These are phyloP conservation scores for Lutra lutra DNA, from an alignment of 2,797 vertebrate genomes.

Conservation along the genomic window DNA sequence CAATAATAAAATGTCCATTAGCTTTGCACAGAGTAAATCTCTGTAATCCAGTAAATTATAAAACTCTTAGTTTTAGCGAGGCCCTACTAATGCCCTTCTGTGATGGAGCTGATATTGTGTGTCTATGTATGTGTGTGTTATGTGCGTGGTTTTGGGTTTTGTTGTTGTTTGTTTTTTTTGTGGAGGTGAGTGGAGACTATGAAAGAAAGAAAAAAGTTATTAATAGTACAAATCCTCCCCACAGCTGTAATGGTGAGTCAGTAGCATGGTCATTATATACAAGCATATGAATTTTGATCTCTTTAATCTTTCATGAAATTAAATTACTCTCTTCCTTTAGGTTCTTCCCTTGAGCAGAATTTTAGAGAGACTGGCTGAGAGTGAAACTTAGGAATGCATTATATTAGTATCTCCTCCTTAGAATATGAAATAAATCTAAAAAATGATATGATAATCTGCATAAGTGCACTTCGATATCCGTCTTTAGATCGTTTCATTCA, in stretches of 20 bases:
- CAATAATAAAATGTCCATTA: neutral
- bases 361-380: neutral
- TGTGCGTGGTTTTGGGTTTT: neutral
- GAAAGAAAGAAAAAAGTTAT: neutral
- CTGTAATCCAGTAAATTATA: neutral
- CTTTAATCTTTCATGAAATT: slow-evolving; percentile 56
- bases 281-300: slow-evolving; percentile 29
- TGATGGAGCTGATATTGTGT: neutral
- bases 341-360: slow-evolving; percentile 42
- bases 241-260: neutral
- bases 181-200: neutral
- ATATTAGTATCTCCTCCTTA: slow-evolving; percentile 2
- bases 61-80: neutral
- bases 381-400: neutral
- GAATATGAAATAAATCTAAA: slow-evolving; percentile 37
- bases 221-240: neutral
- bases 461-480: neutral
- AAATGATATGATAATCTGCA: neutral
- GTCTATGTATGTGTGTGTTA: neutral
- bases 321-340: slow-evolving; percentile 41
- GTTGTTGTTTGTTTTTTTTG: neutral
- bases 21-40: neutral
- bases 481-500: neutral
- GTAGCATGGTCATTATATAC: neutral
- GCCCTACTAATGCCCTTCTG: neutral